Evolutionary conservation across 2,113 vertebrate genomes (phyloP).

Genomic region (Chaetorhynchus papuensis): DNA sequence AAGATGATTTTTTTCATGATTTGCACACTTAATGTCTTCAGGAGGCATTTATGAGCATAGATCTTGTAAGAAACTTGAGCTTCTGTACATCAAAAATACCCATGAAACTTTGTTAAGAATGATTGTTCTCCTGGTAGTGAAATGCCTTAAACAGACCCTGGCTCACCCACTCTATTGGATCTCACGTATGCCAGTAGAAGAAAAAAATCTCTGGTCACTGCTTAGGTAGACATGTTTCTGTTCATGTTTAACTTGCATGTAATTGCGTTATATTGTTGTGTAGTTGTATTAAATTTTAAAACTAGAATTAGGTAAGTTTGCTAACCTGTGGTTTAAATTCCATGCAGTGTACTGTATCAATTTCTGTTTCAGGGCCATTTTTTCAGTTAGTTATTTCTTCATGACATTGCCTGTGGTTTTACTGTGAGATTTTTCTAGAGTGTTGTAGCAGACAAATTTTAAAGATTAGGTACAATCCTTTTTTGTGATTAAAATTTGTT

Average conservation of each 20-base stretch:
- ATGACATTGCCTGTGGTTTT: neutral
- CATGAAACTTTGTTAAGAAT: neutral
- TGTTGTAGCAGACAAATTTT: neutral
- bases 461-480: neutral
- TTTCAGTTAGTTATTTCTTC: neutral
- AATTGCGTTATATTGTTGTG: neutral
- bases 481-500: neutral
- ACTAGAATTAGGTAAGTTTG: neutral
- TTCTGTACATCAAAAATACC: neutral
- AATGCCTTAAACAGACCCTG: neutral
- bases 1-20: neutral
- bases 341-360: rapidly evolving
- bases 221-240: neutral
- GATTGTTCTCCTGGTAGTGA: neutral
- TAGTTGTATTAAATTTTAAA: neutral
- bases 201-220: neutral
- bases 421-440: neutral
- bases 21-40: neutral
- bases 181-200: neutral
- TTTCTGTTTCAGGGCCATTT: neutral
- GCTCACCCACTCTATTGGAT: neutral
- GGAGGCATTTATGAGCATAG: neutral
- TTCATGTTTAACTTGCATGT: neutral
- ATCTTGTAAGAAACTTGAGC: neutral
- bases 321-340: neutral